Conservation (phyloP, 23 tunicate genomes). For the Diplosoma virens region DNA sequence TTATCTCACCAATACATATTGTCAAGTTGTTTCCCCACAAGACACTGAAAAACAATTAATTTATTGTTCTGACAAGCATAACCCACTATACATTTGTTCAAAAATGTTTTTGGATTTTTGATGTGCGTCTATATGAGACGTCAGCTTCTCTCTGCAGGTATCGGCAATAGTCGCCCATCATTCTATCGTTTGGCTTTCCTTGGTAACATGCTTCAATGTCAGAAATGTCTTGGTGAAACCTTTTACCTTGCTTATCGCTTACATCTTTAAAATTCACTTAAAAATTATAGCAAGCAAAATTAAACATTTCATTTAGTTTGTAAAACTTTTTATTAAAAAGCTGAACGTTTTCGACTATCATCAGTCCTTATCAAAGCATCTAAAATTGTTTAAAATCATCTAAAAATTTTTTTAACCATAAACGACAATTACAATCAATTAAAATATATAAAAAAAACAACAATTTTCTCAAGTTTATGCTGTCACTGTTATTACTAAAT, state of each 20-base stretch:
- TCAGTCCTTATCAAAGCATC: no score
- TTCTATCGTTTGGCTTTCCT: constrained; percentile 17
- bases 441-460: no score
- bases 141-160: constrained; percentile 18
- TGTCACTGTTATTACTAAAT: no score
- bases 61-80: neutral
- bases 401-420: no score
- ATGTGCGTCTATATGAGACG: constrained; percentile 3
- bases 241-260: constrained; percentile 21
- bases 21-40: neutral
- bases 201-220: constrained; percentile 22
- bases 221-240: constrained; percentile 35
- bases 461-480: no score
- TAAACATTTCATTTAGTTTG: no score
- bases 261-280: no score
- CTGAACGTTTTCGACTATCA: no score
- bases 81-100: neutral
- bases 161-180: constrained; percentile 38
- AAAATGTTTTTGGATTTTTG: constrained; percentile 19
- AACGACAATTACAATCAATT: no score
- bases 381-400: no score
- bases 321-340: no score
- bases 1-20: neutral
- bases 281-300: no score
- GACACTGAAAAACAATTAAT: constrained; percentile 5